Evolutionary conservation across 2,888 invertebrate genomes (phyloP).

Genomic region (Eurois occulta): DNA sequence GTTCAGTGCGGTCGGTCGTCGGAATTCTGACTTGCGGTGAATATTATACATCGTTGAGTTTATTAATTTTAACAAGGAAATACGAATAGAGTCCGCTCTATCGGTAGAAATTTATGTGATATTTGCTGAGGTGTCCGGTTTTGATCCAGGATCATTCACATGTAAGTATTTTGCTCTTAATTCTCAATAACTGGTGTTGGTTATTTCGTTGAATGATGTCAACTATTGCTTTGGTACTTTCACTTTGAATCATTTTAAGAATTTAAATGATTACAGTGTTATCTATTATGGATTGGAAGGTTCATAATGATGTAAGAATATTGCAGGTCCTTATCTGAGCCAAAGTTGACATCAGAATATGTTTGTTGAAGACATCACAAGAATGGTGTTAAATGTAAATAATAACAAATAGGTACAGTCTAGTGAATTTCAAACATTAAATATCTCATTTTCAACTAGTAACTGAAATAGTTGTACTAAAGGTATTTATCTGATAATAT

Average conservation of each 20-base stretch:
- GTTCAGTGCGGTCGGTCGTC: slow-evolving; percentile 61
- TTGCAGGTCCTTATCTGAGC: background rate
- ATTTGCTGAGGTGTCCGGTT: slow-evolving; percentile 50
- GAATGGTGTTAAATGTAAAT: slow-evolving; percentile 61
- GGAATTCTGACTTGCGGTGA: slow-evolving; percentile 59
- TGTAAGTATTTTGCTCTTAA: slow-evolving; percentile 68
- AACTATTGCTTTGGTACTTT: slow-evolving; percentile 78
- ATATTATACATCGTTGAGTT: slow-evolving; percentile 46
- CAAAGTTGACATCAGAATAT: slow-evolving; percentile 15
- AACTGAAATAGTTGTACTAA: slow-evolving; percentile 10
- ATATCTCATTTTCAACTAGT: background rate
- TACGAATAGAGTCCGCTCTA: slow-evolving; percentile 31
- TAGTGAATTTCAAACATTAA: slow-evolving; percentile 45
- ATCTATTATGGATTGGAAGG: slow-evolving; percentile 1
- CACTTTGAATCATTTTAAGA: slow-evolving; percentile 71
- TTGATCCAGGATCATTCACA: slow-evolving; percentile 46
- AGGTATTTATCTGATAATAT: slow-evolving; percentile 38
- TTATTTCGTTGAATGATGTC: slow-evolving; percentile 77
- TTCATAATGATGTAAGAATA: slow-evolving; percentile 34
- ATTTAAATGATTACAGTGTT: slow-evolving; percentile 40
- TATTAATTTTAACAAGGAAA: slow-evolving; percentile 35
- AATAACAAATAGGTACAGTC: slow-evolving; percentile 56
- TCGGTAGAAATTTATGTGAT: slow-evolving; percentile 58
- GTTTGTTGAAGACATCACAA: slow-evolving; percentile 23
- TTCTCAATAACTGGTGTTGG: slow-evolving; percentile 59